Percentiles rank a stretch among this genome's conserved stretches.
Evolutionary conservation across 2,113 vertebrate species (phyloP).

Genomic region (Nyctibius bracteatus): DNA sequence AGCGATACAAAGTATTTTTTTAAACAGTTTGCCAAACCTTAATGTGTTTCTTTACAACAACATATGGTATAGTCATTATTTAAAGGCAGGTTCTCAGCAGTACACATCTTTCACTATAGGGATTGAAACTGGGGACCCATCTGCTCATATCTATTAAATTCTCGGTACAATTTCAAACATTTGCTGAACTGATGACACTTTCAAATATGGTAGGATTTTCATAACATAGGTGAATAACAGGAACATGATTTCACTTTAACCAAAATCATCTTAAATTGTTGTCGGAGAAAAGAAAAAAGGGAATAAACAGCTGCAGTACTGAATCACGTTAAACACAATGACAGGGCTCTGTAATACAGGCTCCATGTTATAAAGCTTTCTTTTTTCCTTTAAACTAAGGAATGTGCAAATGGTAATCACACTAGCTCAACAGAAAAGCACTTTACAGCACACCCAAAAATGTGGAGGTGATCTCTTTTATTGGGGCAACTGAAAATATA

Average conservation of each 20-base stretch:
- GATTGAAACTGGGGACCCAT: constrained; percentile 34
- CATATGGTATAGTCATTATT: constrained; percentile 60
- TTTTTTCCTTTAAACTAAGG: constrained; percentile 40
- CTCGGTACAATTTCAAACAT: constrained; percentile 2
- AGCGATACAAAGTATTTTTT: neutral
- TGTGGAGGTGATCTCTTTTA: constrained; percentile 48
- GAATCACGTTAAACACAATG: constrained; percentile 35
- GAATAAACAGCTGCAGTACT: constrained; percentile 49
- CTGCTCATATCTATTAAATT: constrained; percentile 59
- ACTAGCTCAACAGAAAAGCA: constrained; percentile 1
- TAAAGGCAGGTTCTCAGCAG: constrained; percentile 41
- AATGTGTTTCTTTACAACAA: constrained; percentile 22
- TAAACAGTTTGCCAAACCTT: constrained; percentile 1
- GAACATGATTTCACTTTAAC: constrained; percentile 22
- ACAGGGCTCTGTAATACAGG: constrained; percentile 20
- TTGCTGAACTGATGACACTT: constrained; percentile 36
- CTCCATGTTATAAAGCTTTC: constrained; percentile 32
- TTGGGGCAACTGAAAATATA: constrained; percentile 49
- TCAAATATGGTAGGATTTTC: constrained; percentile 15
- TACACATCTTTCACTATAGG: constrained; percentile 46
- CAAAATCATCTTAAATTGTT: constrained; percentile 39
- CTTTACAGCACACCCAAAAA: constrained; percentile 24
- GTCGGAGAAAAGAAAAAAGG: constrained; percentile 28
- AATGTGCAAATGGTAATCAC: constrained; percentile 39
- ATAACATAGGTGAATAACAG: constrained; percentile 9